phyloP scores from a whole-genome alignment of 2,797 vertebrate species.

The Limosa lapponica region DNA sequence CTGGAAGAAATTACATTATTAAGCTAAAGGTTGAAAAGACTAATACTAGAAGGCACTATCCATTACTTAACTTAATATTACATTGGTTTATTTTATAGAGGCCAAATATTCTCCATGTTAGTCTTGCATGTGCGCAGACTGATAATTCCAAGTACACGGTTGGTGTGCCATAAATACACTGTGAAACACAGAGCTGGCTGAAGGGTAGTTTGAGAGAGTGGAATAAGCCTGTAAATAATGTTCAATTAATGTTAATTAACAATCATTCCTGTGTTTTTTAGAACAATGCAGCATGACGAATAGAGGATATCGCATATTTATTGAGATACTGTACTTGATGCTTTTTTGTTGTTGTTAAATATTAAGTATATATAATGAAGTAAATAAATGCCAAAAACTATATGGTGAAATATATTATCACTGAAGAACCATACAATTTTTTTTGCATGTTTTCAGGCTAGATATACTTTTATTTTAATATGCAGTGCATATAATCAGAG shows the following conservation, averaged over 20 bases:
- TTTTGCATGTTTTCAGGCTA: neutral
- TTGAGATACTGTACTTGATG: fast-evolving
- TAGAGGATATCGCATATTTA: neutral
- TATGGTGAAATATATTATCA: neutral
- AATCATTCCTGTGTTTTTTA: neutral
- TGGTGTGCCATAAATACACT: neutral
- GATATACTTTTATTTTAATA: neutral
- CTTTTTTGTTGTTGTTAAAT: neutral
- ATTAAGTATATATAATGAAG: neutral
- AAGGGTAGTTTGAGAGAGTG: neutral
- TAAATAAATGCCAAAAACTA: neutral
- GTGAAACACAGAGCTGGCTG: neutral
- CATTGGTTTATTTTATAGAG: neutral
- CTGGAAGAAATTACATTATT: neutral
- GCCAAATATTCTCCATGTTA: neutral
- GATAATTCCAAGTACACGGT: neutral
- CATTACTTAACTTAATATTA: neutral
- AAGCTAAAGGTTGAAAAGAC: neutral
- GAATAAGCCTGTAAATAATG: neutral
- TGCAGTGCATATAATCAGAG: neutral
- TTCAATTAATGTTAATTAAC: neutral
- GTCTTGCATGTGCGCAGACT: neutral
- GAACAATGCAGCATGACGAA: neutral
- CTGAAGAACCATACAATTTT: fast-evolving
- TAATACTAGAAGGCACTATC: neutral